Conservation (phyloP, 1,140 invertebrate genomes). For the Pseudoatta argentina region DNA sequence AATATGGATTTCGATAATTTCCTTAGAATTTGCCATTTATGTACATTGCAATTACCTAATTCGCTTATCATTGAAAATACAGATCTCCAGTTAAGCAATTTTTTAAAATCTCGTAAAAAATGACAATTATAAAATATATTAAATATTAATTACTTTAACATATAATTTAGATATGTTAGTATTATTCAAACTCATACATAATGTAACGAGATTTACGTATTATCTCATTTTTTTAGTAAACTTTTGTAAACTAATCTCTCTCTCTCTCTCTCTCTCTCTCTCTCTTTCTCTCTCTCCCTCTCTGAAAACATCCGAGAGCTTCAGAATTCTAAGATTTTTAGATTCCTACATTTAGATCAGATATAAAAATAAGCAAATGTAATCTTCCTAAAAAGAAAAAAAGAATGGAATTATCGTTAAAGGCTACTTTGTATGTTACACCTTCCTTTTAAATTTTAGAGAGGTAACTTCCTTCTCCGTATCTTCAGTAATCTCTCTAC, state of each 20-base stretch:
- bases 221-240: constrained; percentile 1
- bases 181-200: background rate
- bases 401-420: constrained; percentile 2
- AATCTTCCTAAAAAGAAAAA: background rate
- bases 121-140: background rate
- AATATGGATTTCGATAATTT: constrained; percentile 11
- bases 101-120: background rate
- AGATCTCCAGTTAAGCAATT: background rate
- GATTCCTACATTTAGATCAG: background rate
- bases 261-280: no score
- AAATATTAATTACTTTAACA: background rate
- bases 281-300: no score
- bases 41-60: background rate
- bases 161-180: background rate
- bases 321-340: background rate
- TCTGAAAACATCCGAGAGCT: no score
- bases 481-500: background rate
- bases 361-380: background rate
- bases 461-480: background rate
- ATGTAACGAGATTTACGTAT: background rate
- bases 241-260: background rate
- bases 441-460: background rate
- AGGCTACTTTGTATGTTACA: constrained; percentile 10
- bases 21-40: background rate
- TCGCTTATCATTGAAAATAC: background rate